A percentile compares a stretch with the other conserved stretches of the same genome.
These are phyloP conservation scores for Sebastolobus altivelis DNA, from an alignment of 2,797 vertebrate genomes.

Conservation along the genomic window DNA sequence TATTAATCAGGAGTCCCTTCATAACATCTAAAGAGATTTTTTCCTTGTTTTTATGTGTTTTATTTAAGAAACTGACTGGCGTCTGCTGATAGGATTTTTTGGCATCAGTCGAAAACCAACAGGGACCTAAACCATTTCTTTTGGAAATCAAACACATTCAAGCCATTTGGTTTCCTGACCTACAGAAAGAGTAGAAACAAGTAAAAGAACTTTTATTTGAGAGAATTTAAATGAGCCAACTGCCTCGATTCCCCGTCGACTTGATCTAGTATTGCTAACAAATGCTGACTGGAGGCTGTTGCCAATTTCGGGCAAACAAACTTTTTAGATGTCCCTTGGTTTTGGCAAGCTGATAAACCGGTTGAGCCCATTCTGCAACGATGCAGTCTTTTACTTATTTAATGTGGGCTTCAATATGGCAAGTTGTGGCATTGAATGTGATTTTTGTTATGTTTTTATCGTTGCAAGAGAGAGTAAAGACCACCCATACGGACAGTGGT, in stretches of 20 bases:
- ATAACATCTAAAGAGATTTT: conserved; percentile 20
- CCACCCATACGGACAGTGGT: not conserved
- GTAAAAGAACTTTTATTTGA: conserved; percentile 31
- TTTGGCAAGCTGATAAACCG: conserved; percentile 34
- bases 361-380: conserved; percentile 9
- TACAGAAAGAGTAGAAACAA: conserved; percentile 21
- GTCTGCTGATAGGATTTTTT: conserved; percentile 27
- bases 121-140: conserved; percentile 62
- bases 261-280: conserved; percentile 47
- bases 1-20: conserved; percentile 48
- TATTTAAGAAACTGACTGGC: conserved; percentile 34
- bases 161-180: conserved; percentile 49
- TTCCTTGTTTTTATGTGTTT: conserved; percentile 21
- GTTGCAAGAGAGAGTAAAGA: not conserved
- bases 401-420: not conserved
- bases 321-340: conserved; percentile 48
- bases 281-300: conserved; percentile 36
- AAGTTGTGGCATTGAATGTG: not conserved
- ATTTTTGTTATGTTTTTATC: not conserved
- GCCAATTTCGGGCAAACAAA: conserved; percentile 33
- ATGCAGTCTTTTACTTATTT: not conserved
- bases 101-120: conserved; percentile 30
- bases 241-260: conserved; percentile 47
- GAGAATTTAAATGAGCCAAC: conserved; percentile 56
- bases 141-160: conserved; percentile 45